phyloP scores from a whole-genome alignment of 2,888 invertebrate species.

The Eupelmus urozonus region DNA sequence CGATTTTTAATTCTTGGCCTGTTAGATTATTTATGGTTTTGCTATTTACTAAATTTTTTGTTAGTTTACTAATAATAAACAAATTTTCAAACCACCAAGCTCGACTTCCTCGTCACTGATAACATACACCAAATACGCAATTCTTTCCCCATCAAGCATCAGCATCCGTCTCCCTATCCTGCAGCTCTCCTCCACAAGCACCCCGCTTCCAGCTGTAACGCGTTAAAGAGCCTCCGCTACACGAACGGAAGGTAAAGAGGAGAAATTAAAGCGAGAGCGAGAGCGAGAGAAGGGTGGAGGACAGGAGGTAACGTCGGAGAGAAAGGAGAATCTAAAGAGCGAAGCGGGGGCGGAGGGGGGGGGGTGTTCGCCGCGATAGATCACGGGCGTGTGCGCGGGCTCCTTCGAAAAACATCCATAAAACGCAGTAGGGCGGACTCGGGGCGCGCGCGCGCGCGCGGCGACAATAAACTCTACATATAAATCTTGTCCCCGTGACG shows the following conservation, averaged over 20 bases:
- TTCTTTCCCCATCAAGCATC: not conserved
- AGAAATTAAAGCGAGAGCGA: constrained; percentile 44
- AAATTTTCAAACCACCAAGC: too few relatives aligned
- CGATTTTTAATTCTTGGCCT: too few relatives aligned
- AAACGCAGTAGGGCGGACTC: constrained; percentile 78
- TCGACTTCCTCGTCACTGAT: too few relatives aligned
- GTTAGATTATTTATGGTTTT: too few relatives aligned
- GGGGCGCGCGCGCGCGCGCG: too few relatives aligned
- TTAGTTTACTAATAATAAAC: too few relatives aligned
- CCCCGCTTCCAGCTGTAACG: not conserved
- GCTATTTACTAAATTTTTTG: too few relatives aligned
- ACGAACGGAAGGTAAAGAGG: constrained; percentile 48
- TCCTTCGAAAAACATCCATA: constrained; percentile 78
- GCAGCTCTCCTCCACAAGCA: constrained; percentile 9
- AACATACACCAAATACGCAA: not conserved
- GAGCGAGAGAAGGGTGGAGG: constrained; percentile 17
- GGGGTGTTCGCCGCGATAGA: constrained; percentile 71
- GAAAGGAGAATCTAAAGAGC: constrained; percentile 61
- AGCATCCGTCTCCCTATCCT: not conserved
- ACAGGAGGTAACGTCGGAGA: constrained; percentile 13
- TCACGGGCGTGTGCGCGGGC: constrained; percentile 73
- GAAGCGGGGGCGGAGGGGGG: constrained; percentile 55
- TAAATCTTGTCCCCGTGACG: constrained; percentile 78
- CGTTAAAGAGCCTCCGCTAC: constrained; percentile 34
- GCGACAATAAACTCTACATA: constrained; percentile 78